Evolutionary conservation across 2,888 invertebrate genomes (phyloP), one percentile per base, ranked within the genome.

Genomic region (Acronicta alni): DNA sequence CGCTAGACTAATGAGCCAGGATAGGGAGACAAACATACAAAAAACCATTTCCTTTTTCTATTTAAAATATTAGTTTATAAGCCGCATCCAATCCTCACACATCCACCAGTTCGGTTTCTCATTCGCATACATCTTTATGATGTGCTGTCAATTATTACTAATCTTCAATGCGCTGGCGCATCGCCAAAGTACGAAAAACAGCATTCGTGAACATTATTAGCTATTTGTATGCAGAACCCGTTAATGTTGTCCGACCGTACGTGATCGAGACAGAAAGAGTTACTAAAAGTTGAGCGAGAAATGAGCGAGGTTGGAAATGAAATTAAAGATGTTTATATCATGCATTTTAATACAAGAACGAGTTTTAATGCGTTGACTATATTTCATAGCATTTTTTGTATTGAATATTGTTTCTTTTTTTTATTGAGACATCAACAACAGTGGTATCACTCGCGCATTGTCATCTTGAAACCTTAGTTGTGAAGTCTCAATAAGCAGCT

Each of bases 111-210:
- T 57, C 48, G 47, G 39, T 68, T 67, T 64, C 48, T 74, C 78
- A 75, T 70, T 71, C 71, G 70, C 72, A 72, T 68, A 68, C 78
- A 78, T 75, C 73, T 79, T 72, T 86, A 88, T 84, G 86, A 85
- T 77, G 79, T 73, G 82, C 80, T 86, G 86, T 85, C 88, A 83
- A 85, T 86, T 80, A 83, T 85, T 82, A 73, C 75, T 79, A 85
- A 85, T 84, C 88, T 80, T 79, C 80, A 79, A 83, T 79, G 79
- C 68, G 57, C 72, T 90, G 90, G 90, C 89, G 53, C 16, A n/a
- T 32, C 6, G 87, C 90, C 90, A 90, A 71, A 77, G 57, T 63
- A 72, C 79, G 81, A 80, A 82, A 83, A 82, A 79, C 81, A 80
- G 77, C 75, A 72, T 62, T 62, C 66, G 26, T 30, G 64, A 65